Conservation (phyloP, 2,888 invertebrate species). For the Halictus quadricinctus region DNA sequence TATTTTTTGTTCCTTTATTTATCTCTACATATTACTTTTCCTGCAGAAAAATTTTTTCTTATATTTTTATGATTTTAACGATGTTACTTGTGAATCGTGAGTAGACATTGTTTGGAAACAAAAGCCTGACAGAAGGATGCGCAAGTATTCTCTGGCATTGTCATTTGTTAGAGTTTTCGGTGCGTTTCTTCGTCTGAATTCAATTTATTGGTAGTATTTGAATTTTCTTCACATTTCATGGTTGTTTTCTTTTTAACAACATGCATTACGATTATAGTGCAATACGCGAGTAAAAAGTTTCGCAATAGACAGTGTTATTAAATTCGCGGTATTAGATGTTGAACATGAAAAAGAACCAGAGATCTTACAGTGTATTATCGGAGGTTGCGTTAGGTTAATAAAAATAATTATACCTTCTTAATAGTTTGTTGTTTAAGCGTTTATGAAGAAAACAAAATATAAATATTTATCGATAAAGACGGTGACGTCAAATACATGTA, state of each 20-base stretch:
- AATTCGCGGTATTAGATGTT: conserved; percentile 9
- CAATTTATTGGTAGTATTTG: not conserved
- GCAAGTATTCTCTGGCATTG: not conserved
- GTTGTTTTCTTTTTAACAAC: conserved; percentile 10
- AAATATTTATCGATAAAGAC: not conserved
- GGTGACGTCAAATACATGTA: not conserved
- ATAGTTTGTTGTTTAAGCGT: conserved; percentile 1
- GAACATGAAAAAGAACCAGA: conserved; percentile 25
- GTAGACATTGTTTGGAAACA: conserved; percentile 59
- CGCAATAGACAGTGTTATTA: not conserved
- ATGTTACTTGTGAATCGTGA: not conserved
- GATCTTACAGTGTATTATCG: conserved; percentile 29
- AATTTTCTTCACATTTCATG: not conserved
- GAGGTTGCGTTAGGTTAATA: conserved; percentile 39
- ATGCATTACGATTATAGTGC: not conserved
- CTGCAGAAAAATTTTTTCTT: not conserved
- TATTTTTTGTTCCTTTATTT: not conserved
- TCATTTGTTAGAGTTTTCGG: conserved; percentile 29
- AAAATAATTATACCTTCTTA: conserved; percentile 14
- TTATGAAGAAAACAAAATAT: not conserved
- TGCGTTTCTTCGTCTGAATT: conserved; percentile 7
- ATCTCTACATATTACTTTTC: too few species aligned
- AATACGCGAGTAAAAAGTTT: not conserved
- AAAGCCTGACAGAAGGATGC: conserved; percentile 31
- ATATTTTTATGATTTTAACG: not conserved